Evolutionary conservation across 2,113 vertebrate genomes (phyloP).

Genomic region (Hemicordylus capensis): DNA sequence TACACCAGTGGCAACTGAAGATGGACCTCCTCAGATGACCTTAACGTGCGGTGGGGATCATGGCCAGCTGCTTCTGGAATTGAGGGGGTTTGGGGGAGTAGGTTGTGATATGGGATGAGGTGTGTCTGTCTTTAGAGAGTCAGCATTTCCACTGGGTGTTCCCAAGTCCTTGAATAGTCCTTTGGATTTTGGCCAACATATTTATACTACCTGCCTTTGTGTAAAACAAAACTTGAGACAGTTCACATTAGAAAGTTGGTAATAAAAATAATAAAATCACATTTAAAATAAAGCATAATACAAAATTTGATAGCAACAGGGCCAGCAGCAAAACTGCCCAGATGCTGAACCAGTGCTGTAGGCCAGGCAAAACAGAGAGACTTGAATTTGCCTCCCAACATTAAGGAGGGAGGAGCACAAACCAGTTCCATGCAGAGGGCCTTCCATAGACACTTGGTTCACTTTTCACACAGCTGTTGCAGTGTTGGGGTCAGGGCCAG

Average conservation of each 20-base stretch:
- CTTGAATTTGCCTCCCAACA: background rate
- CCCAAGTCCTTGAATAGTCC: background rate
- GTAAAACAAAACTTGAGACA: background rate
- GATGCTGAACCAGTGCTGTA: background rate
- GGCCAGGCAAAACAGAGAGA: too few species aligned
- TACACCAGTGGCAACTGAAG: too few species aligned
- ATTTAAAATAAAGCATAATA: background rate
- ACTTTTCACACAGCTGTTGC: background rate
- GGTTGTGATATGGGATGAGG: background rate
- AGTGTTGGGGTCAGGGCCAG: background rate
- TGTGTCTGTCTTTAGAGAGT: background rate
- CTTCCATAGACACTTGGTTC: background rate
- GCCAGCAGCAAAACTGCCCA: background rate
- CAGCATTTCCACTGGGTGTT: accelerated
- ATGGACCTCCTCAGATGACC: too few species aligned
- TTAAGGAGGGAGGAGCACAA: background rate
- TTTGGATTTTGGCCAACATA: background rate
- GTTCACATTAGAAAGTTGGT: too few species aligned
- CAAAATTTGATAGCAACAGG: background rate
- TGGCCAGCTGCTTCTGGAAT: background rate
- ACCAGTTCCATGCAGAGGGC: too few species aligned
- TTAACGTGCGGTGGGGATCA: too few species aligned
- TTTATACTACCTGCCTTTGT: background rate
- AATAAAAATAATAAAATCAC: background rate
- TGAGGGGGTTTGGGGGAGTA: background rate